A percentile compares a stretch with the other conserved stretches of the same genome.
Conservation (phyloP, 1,140 invertebrate species). For the Telenomus remus region DNA sequence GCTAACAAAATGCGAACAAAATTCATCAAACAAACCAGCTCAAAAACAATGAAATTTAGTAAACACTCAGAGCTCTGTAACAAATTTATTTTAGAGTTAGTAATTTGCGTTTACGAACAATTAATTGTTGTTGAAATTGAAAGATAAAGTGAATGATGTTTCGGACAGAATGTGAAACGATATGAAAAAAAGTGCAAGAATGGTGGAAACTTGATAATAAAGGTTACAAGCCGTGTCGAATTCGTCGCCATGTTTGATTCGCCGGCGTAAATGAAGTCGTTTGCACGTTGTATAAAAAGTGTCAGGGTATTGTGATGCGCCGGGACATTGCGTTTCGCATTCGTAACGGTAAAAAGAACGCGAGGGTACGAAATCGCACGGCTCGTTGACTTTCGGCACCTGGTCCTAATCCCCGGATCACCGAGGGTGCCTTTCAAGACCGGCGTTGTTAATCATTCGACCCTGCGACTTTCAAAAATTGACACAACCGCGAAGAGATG, state of each 20-base stretch:
- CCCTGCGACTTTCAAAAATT: slow-evolving; percentile 39
- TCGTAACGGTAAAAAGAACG: slow-evolving; percentile 26
- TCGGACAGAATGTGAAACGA: too few relatives aligned
- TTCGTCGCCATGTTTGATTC: slow-evolving; percentile 24
- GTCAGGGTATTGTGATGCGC: slow-evolving; percentile 26
- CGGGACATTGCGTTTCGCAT: slow-evolving; percentile 39
- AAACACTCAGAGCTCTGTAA: too few relatives aligned
- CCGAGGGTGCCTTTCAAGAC: slow-evolving; percentile 26
- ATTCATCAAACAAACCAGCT: too few relatives aligned
- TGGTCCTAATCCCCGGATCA: slow-evolving; percentile 54
- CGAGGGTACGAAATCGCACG: slow-evolving; percentile 44
- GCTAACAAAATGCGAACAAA: too few relatives aligned
- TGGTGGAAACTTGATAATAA: too few relatives aligned
- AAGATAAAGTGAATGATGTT: too few relatives aligned
- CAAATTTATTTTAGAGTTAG: too few relatives aligned
- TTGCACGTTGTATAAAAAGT: slow-evolving; percentile 44
- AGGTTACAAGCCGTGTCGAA: slow-evolving; percentile 5
- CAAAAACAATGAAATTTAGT: too few relatives aligned
- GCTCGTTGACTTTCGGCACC: slow-evolving; percentile 57
- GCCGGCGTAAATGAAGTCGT: slow-evolving; percentile 40
- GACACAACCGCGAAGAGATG: slow-evolving; percentile 33
- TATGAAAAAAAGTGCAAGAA: too few relatives aligned
- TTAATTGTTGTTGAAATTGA: too few relatives aligned
- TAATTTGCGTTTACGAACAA: too few relatives aligned
- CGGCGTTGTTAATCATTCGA: slow-evolving; percentile 49